Percentiles rank a stretch among this genome's conserved stretches.
These are phyloP conservation scores for Rhyacichthys aspro DNA, from an alignment of 2,797 vertebrate species.

Conservation along the genomic window DNA sequence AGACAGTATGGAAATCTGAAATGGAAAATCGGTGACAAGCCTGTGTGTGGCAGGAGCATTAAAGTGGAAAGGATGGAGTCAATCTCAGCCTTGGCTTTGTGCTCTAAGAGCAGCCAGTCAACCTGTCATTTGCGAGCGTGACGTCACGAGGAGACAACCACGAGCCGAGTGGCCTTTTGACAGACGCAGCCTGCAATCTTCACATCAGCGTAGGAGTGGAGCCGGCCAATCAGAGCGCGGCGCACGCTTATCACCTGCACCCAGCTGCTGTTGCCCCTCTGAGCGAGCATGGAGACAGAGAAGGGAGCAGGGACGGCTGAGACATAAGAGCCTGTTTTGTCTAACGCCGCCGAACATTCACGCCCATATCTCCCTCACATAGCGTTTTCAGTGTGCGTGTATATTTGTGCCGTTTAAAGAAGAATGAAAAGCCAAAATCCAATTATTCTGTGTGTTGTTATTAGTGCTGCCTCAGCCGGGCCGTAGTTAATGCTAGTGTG, in stretches of 20 bases:
- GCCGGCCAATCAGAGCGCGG: slow-evolving; percentile 72
- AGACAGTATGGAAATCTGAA: not conserved
- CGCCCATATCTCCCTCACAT: slow-evolving; percentile 33
- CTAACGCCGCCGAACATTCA: slow-evolving; percentile 43
- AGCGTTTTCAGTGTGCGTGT: slow-evolving; percentile 34
- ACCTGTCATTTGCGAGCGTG: slow-evolving; percentile 52
- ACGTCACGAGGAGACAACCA: slow-evolving; percentile 63
- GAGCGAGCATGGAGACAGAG: slow-evolving; percentile 52
- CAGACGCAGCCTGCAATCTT: slow-evolving; percentile 75
- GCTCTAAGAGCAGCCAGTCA: slow-evolving; percentile 20
- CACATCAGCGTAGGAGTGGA: slow-evolving; percentile 74
- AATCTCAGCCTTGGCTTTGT: slow-evolving; percentile 26
- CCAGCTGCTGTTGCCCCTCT: slow-evolving; percentile 76
- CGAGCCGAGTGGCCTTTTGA: slow-evolving; percentile 71
- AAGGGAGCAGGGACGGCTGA: slow-evolving; percentile 55
- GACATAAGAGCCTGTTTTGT: slow-evolving; percentile 62
- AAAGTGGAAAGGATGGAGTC: slow-evolving; percentile 3
- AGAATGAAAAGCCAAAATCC: slow-evolving; percentile 13
- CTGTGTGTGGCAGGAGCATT: slow-evolving; percentile 6
- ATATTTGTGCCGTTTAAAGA: slow-evolving; percentile 31
- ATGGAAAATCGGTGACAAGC: not conserved
- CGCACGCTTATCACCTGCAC: slow-evolving; percentile 79
- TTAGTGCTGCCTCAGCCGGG: slow-evolving; percentile 51
- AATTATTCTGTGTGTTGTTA: slow-evolving; percentile 35
- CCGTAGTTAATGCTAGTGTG: slow-evolving; percentile 59